A percentile compares a stretch with the other conserved stretches of the same genome.
These are phyloP conservation scores for Centroberyx gerrardi DNA, from an alignment of 2,797 vertebrate genomes.

Conservation along the genomic window DNA sequence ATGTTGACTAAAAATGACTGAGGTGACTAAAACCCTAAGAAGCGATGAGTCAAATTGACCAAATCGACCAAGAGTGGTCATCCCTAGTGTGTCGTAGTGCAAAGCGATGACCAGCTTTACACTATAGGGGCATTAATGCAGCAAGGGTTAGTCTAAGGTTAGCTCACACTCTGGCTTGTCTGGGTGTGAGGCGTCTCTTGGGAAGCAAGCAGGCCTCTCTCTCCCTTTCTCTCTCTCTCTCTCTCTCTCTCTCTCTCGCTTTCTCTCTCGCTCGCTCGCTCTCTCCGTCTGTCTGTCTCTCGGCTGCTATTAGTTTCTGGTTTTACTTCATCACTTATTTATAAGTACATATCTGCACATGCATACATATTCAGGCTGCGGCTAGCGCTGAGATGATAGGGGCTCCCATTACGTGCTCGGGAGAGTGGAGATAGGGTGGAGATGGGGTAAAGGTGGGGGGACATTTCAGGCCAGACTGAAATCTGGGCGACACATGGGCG, in stretches of 20 bases:
- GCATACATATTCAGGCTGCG: constrained; percentile 53
- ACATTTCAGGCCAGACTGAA: constrained; percentile 30
- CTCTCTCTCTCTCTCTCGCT: neutral
- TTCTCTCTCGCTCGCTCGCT: neutral
- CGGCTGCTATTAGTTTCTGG: constrained; percentile 35
- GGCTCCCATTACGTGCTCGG: constrained; percentile 12
- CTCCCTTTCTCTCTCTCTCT: constrained; percentile 14
- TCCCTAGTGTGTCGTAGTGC: constrained; percentile 19
- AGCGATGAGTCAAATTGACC: constrained; percentile 9
- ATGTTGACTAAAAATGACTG: neutral
- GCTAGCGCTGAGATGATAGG: constrained; percentile 10
- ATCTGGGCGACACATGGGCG: constrained; percentile 27
- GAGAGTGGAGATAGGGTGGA: neutral
- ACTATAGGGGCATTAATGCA: constrained; percentile 16
- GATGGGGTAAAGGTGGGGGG: neutral
- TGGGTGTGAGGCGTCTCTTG: constrained; percentile 33
- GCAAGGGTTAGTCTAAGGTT: constrained; percentile 51
- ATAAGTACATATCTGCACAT: constrained; percentile 58
- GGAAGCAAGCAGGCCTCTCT: constrained; percentile 30
- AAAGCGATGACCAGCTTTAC: constrained; percentile 19
- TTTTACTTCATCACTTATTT: constrained; percentile 78
- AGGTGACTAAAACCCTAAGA: constrained; percentile 10
- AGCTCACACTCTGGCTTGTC: constrained; percentile 28
- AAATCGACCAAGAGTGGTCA: neutral
- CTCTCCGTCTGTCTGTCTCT: constrained; percentile 20